Evolutionary conservation across 2,797 vertebrate genomes (phyloP).

Genomic region (Chromobotia macracanthus): DNA sequence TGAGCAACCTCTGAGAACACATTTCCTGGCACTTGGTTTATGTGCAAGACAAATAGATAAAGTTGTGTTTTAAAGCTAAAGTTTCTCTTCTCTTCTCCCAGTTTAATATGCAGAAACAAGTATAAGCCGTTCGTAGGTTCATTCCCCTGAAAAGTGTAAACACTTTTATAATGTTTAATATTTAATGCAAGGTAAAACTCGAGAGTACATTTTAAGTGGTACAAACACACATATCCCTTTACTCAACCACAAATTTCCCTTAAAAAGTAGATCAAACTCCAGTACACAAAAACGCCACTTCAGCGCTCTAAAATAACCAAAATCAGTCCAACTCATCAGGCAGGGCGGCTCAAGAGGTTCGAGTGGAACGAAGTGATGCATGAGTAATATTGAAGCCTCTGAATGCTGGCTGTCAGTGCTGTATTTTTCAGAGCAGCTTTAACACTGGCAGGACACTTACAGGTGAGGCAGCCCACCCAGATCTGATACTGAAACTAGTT

Average conservation of each 20-base stretch:
- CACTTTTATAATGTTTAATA: no score
- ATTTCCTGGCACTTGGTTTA: background rate
- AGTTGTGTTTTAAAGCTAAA: no score
- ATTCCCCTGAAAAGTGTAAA: no score
- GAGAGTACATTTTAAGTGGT: background rate
- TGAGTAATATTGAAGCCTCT: background rate
- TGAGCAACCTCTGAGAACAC: background rate
- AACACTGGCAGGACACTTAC: background rate
- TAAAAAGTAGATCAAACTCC: background rate
- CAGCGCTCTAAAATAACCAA: conserved; percentile 16
- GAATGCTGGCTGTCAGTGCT: conserved; percentile 23
- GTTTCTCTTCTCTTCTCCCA: no score
- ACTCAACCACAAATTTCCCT: background rate
- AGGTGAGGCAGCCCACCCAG: background rate
- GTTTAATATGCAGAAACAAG: no score
- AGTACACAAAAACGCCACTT: background rate
- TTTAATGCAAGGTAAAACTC: background rate
- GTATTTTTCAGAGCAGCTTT: background rate
- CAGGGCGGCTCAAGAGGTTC: conserved; percentile 18
- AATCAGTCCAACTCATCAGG: conserved; percentile 16
- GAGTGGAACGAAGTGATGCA: conserved; percentile 1
- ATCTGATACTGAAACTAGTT: no score
- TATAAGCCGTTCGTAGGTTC: no score
- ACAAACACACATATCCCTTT: background rate
- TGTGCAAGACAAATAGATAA: background rate